phyloP scores from a whole-genome alignment of 2,888 invertebrate species.

The Luffia ferchaultella region DNA sequence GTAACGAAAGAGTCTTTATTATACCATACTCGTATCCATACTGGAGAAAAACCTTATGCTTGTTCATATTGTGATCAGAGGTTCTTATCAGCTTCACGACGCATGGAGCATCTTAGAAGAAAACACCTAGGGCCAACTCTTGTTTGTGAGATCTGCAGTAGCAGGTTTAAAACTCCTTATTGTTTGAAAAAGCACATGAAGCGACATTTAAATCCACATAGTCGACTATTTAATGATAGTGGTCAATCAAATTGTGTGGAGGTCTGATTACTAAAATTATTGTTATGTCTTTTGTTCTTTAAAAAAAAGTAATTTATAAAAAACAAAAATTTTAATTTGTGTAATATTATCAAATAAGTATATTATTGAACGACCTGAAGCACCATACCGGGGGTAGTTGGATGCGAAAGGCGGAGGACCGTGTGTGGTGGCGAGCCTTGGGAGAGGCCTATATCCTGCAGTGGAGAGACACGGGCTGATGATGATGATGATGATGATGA shows the following conservation, averaged over 20 bases:
- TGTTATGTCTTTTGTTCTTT: no score
- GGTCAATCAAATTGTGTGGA: not conserved
- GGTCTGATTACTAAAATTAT: no score
- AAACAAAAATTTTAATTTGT: no score
- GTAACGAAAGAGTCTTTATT: slow-evolving; percentile 44
- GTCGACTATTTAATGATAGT: slow-evolving; percentile 13
- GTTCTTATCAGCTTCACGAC: slow-evolving; percentile 41
- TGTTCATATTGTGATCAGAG: slow-evolving; percentile 34
- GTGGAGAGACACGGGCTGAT: no score
- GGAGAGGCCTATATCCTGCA: no score
- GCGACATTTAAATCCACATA: slow-evolving; percentile 22
- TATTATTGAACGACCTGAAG: no score
- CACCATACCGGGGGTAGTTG: no score
- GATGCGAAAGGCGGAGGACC: no score
- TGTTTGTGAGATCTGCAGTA: slow-evolving; percentile 35
- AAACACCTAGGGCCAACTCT: slow-evolving; percentile 28
- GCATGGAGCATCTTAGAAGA: slow-evolving; percentile 36
- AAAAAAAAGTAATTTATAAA: no score
- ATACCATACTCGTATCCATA: slow-evolving; percentile 48
- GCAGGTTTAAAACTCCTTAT: slow-evolving; percentile 29
- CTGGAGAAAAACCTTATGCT: slow-evolving; percentile 45
- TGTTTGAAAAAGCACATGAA: slow-evolving; percentile 34
- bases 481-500: no score
- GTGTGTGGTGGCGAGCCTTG: no score
- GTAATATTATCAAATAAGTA: no score